These are phyloP conservation scores for Harpegnathos saltator DNA, from an alignment of 1,140 invertebrate species.

Conservation along the genomic window DNA sequence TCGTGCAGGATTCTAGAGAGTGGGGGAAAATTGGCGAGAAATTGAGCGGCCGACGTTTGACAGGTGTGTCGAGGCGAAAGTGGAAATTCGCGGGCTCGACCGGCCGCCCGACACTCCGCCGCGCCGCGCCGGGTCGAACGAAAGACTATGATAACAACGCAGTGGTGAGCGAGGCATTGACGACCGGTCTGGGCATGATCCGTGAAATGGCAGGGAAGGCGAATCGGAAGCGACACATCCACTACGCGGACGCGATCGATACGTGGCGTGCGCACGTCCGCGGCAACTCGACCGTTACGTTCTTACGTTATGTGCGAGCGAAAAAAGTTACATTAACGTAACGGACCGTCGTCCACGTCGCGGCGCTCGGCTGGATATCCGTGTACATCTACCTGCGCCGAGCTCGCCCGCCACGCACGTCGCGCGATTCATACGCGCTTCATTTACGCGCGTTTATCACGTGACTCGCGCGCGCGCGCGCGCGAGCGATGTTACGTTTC, in stretches of 20 bases:
- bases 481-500: neutral
- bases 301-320: conserved; percentile 76
- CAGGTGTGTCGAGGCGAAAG: neutral
- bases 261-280: conserved; percentile 75
- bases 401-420: conserved; percentile 7
- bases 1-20: too few species aligned
- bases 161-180: too few species aligned
- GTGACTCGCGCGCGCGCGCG: neutral
- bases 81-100: neutral
- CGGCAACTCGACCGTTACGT: conserved; percentile 82
- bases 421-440: conserved; percentile 44
- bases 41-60: too few species aligned
- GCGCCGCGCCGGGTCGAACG: neutral
- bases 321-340: conserved; percentile 84
- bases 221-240: conserved; percentile 56
- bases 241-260: conserved; percentile 66
- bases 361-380: conserved; percentile 54
- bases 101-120: too few species aligned
- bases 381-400: conserved; percentile 5
- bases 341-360: conserved; percentile 78
- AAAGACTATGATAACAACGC: conserved; percentile 61
- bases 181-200: conserved; percentile 45
- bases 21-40: too few species aligned
- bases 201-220: conserved; percentile 7
- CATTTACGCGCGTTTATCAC: neutral